Base-by-base conservation (phyloP, 2,888 invertebrate genomes). In the Ametastegia equiseti region DNA sequence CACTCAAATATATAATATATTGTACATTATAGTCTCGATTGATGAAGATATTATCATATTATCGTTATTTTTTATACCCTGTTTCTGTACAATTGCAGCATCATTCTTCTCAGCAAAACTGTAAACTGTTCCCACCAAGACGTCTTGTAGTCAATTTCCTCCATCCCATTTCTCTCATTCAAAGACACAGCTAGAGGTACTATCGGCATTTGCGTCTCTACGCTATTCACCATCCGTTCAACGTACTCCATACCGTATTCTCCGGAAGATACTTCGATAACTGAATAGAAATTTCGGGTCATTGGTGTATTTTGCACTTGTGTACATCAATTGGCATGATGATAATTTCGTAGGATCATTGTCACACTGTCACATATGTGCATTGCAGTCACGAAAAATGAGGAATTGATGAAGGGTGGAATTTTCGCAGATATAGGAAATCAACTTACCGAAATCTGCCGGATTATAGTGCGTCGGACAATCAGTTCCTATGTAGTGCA, bases 391-490 rank as follows among this genome's bases (percentile, higher is more conserved):
- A 23, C 5, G 27, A 33, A 67, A 19, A 67, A 15, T 9, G 5
- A 33, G 4, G 15, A 13, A 60, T 1, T 4, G 19, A 57, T 13
- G 9, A 60, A 60, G 27, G 1, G 19, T 42, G 30, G 33, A 42
- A 65, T 4, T 3, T 23, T 9, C n/a, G n/a, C 6, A 4, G 19
- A n/a, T 50, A 23, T n/a, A 54, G 23, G 11, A 23, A n/a, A n/a
- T n/a, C n/a, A n/a, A 65, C 95, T 95, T 92, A 98, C 98, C 95
- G 92, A 98, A 99, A 93, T 99, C 99, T 5, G 98, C 98, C 0
- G 99, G 99, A 92, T 98, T 99, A 90, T 98, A 98, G 85, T 98
- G 97, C 83, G 94, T 94, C 0, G 99, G 99, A 89, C 99, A 99
- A 39, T 96, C 94, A 50, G 98, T 92, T 54, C 96, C 97, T 77